Percentiles rank a stretch among this genome's conserved stretches.
Conservation (phyloP, 2,797 vertebrate species). For the Eptatretus atami region DNA sequence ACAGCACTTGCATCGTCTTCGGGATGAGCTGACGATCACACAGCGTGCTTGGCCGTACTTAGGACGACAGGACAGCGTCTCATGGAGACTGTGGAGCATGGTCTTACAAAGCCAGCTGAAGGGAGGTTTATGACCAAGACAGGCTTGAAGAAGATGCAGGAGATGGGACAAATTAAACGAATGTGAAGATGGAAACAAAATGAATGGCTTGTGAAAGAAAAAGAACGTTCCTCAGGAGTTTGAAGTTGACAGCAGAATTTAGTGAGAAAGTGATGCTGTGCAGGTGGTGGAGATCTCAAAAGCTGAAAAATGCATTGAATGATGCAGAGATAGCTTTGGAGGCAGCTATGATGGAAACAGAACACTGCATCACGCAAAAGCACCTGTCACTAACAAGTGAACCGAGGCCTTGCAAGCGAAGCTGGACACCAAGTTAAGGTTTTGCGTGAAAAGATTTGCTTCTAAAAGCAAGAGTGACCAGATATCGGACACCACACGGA, state of each 20-base stretch:
- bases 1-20: constrained; percentile 35
- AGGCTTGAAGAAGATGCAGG: too few relatives aligned
- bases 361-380: constrained; percentile 34
- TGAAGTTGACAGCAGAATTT: too few relatives aligned
- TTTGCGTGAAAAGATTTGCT: constrained; percentile 57
- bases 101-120: too few relatives aligned
- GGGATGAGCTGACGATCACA: constrained; percentile 50
- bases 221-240: too few relatives aligned
- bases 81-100: neutral
- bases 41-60: constrained; percentile 42
- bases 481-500: constrained; percentile 38
- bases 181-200: too few relatives aligned
- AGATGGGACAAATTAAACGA: too few relatives aligned
- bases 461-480: constrained; percentile 75
- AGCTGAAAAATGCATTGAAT: constrained; percentile 21
- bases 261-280: too few relatives aligned
- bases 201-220: too few relatives aligned
- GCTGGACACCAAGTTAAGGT: constrained; percentile 33
- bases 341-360: constrained; percentile 77
- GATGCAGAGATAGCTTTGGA: constrained; percentile 36
- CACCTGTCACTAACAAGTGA: constrained; percentile 26
- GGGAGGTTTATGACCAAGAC: too few relatives aligned
- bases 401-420: constrained; percentile 10
- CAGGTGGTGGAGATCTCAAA: constrained; percentile 19
- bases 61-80: neutral